Evolutionary conservation across 2,888 invertebrate genomes (phyloP).

Genomic region (Mamestra brassicae): DNA sequence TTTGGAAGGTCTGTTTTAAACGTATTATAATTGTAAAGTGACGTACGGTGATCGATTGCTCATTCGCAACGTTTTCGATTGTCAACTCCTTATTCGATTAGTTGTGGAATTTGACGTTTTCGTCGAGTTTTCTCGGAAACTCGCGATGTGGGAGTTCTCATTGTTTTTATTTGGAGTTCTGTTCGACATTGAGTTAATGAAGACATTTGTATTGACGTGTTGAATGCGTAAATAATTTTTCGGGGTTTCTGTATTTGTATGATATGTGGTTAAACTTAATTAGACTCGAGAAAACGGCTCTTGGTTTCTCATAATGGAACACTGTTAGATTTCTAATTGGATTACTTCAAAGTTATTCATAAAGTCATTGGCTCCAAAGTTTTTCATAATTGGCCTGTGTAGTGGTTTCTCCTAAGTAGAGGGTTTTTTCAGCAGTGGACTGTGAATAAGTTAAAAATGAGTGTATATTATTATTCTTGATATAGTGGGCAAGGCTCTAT

Average conservation of each 20-base stretch:
- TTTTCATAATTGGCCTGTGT: background rate
- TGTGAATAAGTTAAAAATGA: no score
- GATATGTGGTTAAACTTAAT: conserved; percentile 38
- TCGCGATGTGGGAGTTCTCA: conserved; percentile 84
- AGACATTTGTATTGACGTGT: conserved; percentile 84
- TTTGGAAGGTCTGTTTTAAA: conserved; percentile 62
- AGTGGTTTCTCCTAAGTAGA: no score
- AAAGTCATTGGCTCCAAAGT: background rate
- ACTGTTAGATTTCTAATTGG: conserved; percentile 16
- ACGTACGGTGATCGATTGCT: conserved; percentile 69
- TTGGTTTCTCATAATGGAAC: conserved; percentile 15
- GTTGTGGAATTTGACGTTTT: conserved; percentile 83
- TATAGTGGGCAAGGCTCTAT: background rate
- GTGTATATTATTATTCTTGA: no score
- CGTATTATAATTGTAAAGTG: conserved; percentile 71
- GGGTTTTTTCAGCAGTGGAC: no score
- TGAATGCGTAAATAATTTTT: conserved; percentile 79
- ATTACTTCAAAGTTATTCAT: background rate
- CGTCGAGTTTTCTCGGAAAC: conserved; percentile 85
- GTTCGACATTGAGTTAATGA: conserved; percentile 80
- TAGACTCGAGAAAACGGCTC: background rate
- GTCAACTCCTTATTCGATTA: conserved; percentile 82
- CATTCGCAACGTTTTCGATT: conserved; percentile 76
- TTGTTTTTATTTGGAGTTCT: conserved; percentile 77
- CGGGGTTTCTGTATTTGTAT: conserved; percentile 27